Conservation (phyloP, 2,113 vertebrate genomes). For the Tiliqua scincoides region DNA sequence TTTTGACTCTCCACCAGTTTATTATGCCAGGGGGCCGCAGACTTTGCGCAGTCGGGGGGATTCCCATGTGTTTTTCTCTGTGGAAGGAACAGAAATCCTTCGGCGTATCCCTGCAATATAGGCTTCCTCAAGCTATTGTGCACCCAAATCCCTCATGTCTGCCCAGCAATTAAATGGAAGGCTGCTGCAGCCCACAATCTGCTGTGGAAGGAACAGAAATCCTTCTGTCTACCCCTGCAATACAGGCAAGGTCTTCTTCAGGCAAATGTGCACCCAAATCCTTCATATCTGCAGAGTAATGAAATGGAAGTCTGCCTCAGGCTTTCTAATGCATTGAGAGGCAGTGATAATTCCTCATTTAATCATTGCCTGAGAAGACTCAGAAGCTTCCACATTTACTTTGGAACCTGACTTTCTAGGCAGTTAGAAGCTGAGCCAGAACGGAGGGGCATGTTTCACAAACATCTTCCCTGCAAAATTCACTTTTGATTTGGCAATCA, state of each 20-base stretch:
- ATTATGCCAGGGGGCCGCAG: not conserved
- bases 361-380: conserved; percentile 3
- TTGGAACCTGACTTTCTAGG: not conserved
- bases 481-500: not conserved
- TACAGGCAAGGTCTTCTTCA: not conserved
- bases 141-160: not conserved
- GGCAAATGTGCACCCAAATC: conserved; percentile 8
- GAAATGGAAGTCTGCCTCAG: not conserved
- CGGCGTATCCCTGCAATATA: not conserved
- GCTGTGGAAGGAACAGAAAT: not conserved
- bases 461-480: not conserved
- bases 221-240: not conserved
- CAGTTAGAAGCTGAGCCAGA: not conserved
- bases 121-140: not conserved
- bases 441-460: not conserved
- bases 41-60: not conserved
- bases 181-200: not conserved
- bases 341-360: conserved; percentile 8
- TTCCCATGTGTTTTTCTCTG: not conserved
- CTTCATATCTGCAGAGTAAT: not conserved
- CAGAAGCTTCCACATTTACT: not conserved
- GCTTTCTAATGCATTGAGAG: not conserved
- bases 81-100: not conserved
- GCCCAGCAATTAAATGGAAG: conserved; percentile 11
- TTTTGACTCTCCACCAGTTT: conserved; percentile 15